phyloP scores from a whole-genome alignment of 2,797 vertebrate genomes.

The Sebastes vulpes region DNA sequence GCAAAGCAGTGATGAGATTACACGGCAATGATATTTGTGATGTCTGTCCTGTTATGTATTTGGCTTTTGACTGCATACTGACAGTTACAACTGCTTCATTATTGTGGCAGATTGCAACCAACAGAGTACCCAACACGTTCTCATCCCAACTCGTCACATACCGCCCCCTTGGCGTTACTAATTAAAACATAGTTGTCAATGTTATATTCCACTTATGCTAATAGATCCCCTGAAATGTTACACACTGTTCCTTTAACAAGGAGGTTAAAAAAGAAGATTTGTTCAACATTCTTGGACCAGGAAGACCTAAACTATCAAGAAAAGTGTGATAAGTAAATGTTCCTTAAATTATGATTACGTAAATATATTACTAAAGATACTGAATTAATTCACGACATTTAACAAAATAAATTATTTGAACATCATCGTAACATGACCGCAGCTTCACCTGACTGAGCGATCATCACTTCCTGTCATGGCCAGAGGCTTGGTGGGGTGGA shows the following conservation, averaged over 20 bases:
- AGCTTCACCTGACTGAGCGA: constrained; percentile 93
- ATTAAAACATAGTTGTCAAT: too few relatives aligned
- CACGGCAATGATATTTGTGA: not conserved
- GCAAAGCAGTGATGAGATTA: constrained; percentile 8
- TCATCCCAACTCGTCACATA: too few relatives aligned
- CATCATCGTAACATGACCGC: not conserved
- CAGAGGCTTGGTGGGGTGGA: constrained; percentile 97
- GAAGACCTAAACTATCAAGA: not conserved
- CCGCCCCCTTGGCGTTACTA: too few relatives aligned
- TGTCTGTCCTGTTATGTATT: not conserved
- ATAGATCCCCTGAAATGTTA: too few relatives aligned
- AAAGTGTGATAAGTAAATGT: not conserved
- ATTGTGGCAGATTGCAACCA: not conserved
- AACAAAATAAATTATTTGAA: not conserved
- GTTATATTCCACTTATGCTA: too few relatives aligned
- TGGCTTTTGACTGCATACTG: not conserved
- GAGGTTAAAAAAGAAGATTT: not conserved
- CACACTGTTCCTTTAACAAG: too few relatives aligned
- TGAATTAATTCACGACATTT: not conserved
- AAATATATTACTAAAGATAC: not conserved
- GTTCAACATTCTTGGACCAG: not conserved
- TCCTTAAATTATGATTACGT: not conserved
- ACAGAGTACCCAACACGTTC: too few relatives aligned
- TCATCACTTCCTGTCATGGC: constrained; percentile 99
- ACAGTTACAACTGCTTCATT: not conserved